Evolutionary conservation across 2,888 invertebrate species (phyloP), one percentile per base, ranked within the genome.

Genomic region (Platycheirus rosarum): DNA sequence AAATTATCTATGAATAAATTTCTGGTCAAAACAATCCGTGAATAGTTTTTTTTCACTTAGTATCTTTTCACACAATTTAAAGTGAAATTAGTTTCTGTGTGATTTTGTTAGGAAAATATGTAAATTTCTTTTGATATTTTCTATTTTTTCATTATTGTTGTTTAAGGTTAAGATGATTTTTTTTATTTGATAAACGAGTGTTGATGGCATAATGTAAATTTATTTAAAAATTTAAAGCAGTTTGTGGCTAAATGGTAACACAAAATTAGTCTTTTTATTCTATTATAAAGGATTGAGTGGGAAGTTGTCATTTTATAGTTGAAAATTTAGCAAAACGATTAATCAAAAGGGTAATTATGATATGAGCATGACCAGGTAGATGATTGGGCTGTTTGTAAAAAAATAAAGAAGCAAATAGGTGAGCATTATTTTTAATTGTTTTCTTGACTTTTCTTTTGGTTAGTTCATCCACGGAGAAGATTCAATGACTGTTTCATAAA

Each of bases 11-110:
- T 66, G 79, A 75, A 79, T 79, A 55, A 79, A 74, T 78, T 73
- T 62, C 40, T 60, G 55, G 69, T 70, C 75, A 70, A 80, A 75
- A 80, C 75, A 80, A 75, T 80, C 70, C 55, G 63, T 40, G 44
- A 53, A 13, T 35, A 46, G 37, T 68, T 49, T 49, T n/a, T 44
- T 49, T 32, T 48, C 8, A 32, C 44, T 51, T 44, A 48, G 69
- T 69, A 68, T 62, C 55, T 79, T 74, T 79, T 79, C 14, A 32
- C 20, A 35, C 26, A 32, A 44, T 68, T 68, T 68, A 68, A 68
- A 68, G 18, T 42, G 66, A 53, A 68, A 68, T 68, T 68, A 49
- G 53, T 68, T 68, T 44, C 55, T 42, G 66, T 66, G 23, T 60
- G 35, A 35, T 35, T 35, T 35, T 51, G 51, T 35, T 53, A 29